These are phyloP conservation scores for Sphenopsis melanotis DNA, from an alignment of 2,797 vertebrate species.

Conservation along the genomic window DNA sequence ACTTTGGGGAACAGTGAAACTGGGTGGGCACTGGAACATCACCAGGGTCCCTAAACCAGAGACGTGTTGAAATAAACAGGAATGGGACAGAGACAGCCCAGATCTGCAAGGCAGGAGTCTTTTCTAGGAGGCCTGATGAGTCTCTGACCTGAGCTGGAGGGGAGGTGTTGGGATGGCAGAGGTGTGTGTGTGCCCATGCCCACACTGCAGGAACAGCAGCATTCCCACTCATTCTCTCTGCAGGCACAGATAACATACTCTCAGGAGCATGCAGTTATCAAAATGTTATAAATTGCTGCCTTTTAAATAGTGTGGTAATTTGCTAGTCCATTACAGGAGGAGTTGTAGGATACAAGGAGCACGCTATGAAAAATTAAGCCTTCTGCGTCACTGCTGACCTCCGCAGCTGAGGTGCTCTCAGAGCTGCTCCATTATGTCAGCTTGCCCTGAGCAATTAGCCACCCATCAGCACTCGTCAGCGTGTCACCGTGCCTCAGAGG, in stretches of 20 bases:
- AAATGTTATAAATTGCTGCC: slow-evolving; percentile 29
- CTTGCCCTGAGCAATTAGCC: slow-evolving; percentile 4
- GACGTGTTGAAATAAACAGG: background rate
- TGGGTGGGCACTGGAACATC: background rate
- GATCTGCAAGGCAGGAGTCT: background rate
- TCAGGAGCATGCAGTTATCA: background rate
- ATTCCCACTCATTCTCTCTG: background rate
- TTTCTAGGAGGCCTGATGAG: background rate
- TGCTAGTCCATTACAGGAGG: slow-evolving; percentile 36
- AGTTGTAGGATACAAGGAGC: slow-evolving; percentile 2
- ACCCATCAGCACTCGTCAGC: background rate
- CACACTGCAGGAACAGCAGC: rapidly evolving
- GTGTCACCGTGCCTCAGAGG: background rate
- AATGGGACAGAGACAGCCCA: background rate
- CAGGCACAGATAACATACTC: background rate
- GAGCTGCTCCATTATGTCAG: background rate
- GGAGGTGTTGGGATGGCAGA: background rate
- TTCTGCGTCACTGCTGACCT: slow-evolving; percentile 21
- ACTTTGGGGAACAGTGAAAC: background rate
- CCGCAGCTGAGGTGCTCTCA: background rate
- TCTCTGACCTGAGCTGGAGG: background rate
- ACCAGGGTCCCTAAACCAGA: background rate
- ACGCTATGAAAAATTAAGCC: background rate
- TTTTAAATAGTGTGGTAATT: slow-evolving; percentile 42
- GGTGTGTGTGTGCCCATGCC: rapidly evolving